Percentiles rank a stretch among this genome's conserved stretches.
Evolutionary conservation across 2,888 invertebrate genomes (phyloP).

Genomic region (Nomada hirtipes): DNA sequence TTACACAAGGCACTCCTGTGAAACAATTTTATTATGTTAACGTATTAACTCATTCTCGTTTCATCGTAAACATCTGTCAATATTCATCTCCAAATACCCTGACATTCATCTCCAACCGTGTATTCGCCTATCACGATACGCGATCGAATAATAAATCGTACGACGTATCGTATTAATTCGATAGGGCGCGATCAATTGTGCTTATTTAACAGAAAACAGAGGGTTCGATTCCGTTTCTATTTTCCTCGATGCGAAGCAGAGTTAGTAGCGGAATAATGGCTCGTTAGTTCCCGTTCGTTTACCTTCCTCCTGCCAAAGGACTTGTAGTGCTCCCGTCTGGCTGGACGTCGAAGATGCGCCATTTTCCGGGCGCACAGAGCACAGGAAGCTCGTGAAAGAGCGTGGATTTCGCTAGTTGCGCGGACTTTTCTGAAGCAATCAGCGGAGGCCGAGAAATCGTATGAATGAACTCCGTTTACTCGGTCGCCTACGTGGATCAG

Average conservation of each 20-base stretch:
- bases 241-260: neutral
- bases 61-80: too few species aligned
- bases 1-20: constrained; percentile 27
- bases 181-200: too few species aligned
- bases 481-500: constrained; percentile 55
- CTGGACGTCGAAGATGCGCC: constrained; percentile 81
- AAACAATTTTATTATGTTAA: neutral
- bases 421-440: neutral
- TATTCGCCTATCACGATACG: too few species aligned
- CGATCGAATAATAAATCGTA: too few species aligned
- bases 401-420: neutral
- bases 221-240: accelerated
- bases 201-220: neutral
- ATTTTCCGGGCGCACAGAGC: constrained; percentile 62
- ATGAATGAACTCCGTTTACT: constrained; percentile 27
- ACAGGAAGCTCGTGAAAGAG: neutral
- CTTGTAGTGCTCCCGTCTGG: constrained; percentile 80
- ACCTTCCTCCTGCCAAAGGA: constrained; percentile 83
- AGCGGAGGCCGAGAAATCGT: constrained; percentile 13
- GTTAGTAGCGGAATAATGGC: constrained; percentile 1
- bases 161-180: too few species aligned
- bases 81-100: neutral
- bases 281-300: constrained; percentile 56
- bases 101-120: neutral
- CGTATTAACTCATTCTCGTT: too few species aligned